Percentiles rank a stretch among this genome's conserved stretches.
Conservation (phyloP, 2,888 invertebrate genomes). For the Tachina lurida region DNA sequence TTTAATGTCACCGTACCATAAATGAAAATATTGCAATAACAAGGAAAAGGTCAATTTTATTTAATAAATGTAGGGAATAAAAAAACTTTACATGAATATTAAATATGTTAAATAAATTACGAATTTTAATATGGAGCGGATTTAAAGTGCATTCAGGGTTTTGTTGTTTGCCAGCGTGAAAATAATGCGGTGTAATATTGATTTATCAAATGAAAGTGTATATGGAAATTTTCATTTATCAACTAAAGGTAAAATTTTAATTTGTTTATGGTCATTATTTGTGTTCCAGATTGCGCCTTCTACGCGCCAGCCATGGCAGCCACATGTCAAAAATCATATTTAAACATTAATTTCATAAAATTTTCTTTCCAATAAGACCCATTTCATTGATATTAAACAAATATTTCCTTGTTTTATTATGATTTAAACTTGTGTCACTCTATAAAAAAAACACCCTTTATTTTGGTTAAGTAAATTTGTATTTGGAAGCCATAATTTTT, state of each 20-base stretch:
- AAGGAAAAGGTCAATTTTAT: slow-evolving; percentile 30
- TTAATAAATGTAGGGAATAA: neutral
- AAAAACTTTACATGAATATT: neutral
- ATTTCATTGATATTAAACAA: too few species aligned
- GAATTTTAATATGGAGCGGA: slow-evolving; percentile 10
- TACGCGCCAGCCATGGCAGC: too few species aligned
- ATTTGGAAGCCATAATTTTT: too few species aligned
- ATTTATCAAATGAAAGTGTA: neutral
- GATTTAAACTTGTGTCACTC: too few species aligned
- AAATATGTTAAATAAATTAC: slow-evolving; percentile 14
- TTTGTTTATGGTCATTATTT: too few species aligned
- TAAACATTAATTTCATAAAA: too few species aligned
- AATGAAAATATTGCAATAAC: slow-evolving; percentile 31
- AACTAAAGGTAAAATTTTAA: neutral
- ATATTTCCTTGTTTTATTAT: too few species aligned
- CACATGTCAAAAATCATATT: too few species aligned
- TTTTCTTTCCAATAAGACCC: too few species aligned
- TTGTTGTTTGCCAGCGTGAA: neutral
- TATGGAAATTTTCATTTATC: neutral
- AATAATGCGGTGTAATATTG: neutral
- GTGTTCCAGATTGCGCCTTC: too few species aligned
- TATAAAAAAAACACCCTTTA: too few species aligned
- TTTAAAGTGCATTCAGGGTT: slow-evolving; percentile 18
- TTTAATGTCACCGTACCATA: slow-evolving; percentile 39
- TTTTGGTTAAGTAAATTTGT: too few species aligned